Evolutionary conservation across 2,888 invertebrate species (phyloP).

Genomic region (Thereva nobilitata): DNA sequence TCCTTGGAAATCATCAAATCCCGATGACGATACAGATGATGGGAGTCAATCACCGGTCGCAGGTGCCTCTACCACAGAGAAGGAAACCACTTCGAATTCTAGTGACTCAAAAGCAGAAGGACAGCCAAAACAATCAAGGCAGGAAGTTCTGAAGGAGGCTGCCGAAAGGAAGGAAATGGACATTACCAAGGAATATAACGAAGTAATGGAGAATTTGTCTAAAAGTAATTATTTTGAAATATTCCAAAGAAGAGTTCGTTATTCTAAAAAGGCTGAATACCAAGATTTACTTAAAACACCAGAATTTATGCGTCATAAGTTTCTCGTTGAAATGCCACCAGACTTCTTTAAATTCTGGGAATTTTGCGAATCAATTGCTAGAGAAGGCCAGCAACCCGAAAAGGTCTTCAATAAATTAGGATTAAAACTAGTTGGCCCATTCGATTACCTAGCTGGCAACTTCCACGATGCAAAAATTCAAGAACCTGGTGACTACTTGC

Average conservation of each 20-base stretch:
- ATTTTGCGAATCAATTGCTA: slow-evolving; percentile 66
- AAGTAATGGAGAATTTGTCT: slow-evolving; percentile 50
- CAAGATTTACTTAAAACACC: slow-evolving; percentile 60
- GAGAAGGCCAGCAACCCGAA: slow-evolving; percentile 61
- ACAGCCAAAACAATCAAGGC: not conserved
- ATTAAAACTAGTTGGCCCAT: slow-evolving; percentile 82
- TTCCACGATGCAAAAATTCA: slow-evolving; percentile 61
- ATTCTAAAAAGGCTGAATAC: slow-evolving; percentile 54
- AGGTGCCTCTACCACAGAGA: too few relatives aligned
- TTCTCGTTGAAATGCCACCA: slow-evolving; percentile 83
- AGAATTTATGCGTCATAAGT: slow-evolving; percentile 71
- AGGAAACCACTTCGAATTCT: too few relatives aligned
- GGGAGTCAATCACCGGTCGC: too few relatives aligned
- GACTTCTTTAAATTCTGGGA: slow-evolving; percentile 88
- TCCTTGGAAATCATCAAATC: too few relatives aligned
- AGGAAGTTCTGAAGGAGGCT: slow-evolving; percentile 20
- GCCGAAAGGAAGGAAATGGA: slow-evolving; percentile 45
- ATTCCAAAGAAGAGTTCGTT: slow-evolving; percentile 49
- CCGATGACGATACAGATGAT: too few relatives aligned
- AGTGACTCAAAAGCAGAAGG: too few relatives aligned
- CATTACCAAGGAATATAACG: slow-evolving; percentile 46
- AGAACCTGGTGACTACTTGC: slow-evolving; percentile 67
- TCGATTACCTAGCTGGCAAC: slow-evolving; percentile 75
- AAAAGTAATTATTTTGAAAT: slow-evolving; percentile 52
- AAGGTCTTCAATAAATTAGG: slow-evolving; percentile 69